A percentile compares a stretch with the other conserved stretches of the same genome.
These are phyloP conservation scores for Leptinotarsa lineolata DNA, from an alignment of 1,140 invertebrate genomes.

Conservation along the genomic window DNA sequence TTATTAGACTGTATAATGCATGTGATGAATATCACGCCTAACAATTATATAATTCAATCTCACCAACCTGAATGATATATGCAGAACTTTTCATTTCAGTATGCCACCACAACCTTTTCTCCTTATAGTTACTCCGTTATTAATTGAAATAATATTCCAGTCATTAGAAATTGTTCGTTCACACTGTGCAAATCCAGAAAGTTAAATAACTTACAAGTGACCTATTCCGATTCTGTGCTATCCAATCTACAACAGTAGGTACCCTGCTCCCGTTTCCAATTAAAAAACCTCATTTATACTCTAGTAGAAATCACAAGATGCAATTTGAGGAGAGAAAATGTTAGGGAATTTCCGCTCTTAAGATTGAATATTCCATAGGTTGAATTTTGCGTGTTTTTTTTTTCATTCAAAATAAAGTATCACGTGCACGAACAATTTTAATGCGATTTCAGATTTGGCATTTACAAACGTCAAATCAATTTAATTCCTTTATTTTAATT, in stretches of 20 bases:
- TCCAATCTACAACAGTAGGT: neutral
- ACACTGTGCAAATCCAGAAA: too few relatives aligned
- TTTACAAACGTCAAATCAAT: conserved; percentile 51
- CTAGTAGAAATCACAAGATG: conserved; percentile 52
- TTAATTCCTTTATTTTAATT: conserved; percentile 51
- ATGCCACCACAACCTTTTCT: too few relatives aligned
- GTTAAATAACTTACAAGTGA: neutral
- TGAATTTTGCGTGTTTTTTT: conserved; percentile 29
- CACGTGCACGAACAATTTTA: conserved; percentile 53
- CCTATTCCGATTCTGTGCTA: neutral
- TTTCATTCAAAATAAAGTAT: conserved; percentile 48
- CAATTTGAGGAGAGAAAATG: conserved; percentile 47
- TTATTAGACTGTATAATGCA: too few relatives aligned
- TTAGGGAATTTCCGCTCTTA: conserved; percentile 38
- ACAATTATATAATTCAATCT: too few relatives aligned
- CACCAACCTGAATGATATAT: too few relatives aligned
- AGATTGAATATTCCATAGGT: conserved; percentile 15
- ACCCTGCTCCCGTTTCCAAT: conserved; percentile 49
- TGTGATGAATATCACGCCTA: too few relatives aligned
- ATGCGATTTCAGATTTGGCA: conserved; percentile 52
- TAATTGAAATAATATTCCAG: too few relatives aligned
- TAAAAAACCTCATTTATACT: conserved; percentile 55
- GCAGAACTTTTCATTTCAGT: too few relatives aligned
- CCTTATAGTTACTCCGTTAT: too few relatives aligned
- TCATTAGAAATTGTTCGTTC: too few relatives aligned